Conservation (phyloP, 2,797 vertebrate species). For the Xenentodon cancila region DNA sequence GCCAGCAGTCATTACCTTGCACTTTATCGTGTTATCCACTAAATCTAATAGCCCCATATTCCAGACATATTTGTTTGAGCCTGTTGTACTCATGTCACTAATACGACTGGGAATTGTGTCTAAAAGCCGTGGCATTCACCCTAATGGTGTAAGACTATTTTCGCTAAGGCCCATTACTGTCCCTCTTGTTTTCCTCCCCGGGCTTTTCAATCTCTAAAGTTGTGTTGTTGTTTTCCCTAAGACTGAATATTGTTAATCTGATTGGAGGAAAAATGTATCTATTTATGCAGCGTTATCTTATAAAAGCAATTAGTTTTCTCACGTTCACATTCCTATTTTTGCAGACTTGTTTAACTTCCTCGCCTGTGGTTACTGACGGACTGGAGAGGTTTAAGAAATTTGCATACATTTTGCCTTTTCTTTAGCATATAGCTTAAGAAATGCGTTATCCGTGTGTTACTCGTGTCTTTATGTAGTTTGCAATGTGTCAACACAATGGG, state of each 20-base stretch:
- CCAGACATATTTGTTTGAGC: conserved; percentile 13
- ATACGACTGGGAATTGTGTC: conserved; percentile 14
- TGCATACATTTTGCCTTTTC: background rate
- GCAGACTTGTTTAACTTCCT: conserved; percentile 6
- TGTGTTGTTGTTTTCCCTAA: background rate
- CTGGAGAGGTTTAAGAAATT: background rate
- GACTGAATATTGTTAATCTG: background rate
- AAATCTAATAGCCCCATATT: conserved; percentile 2
- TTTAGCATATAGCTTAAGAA: background rate
- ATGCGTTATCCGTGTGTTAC: background rate
- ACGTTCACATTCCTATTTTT: conserved; percentile 10
- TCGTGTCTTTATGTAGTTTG: background rate
- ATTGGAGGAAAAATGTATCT: background rate
- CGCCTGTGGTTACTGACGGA: conserved; percentile 5
- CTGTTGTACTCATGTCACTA: conserved; percentile 1
- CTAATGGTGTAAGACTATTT: conserved; percentile 43
- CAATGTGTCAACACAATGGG: background rate
- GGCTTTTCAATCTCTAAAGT: background rate
- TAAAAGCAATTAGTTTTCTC: background rate
- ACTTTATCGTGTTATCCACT: conserved; percentile 26
- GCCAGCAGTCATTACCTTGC: conserved; percentile 46
- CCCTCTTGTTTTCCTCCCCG: conserved; percentile 16
- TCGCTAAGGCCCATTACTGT: conserved; percentile 52
- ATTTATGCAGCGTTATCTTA: background rate
- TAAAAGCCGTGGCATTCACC: conserved; percentile 45